phyloP scores from a whole-genome alignment of 35 echinoderm and acorn worm species.

The Eucidaris tribuloides region DNA sequence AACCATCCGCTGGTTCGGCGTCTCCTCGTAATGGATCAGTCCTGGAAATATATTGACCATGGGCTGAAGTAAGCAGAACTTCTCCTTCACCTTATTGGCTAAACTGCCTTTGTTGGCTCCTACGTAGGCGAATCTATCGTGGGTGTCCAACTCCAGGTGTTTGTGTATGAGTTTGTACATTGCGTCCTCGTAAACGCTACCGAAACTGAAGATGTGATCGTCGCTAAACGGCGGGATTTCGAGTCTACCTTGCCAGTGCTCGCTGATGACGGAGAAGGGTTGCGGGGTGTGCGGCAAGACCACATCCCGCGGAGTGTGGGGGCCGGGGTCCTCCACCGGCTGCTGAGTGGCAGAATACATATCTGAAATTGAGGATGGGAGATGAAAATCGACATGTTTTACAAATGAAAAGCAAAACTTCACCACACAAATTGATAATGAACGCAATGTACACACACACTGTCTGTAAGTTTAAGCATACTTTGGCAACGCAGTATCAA shows the following conservation, averaged over 20 bases:
- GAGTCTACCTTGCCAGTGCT: constrained; percentile 80
- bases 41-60: constrained; percentile 97
- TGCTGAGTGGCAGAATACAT: too few relatives aligned
- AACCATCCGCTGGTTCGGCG: constrained; percentile 69
- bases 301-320: constrained; percentile 9
- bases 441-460: too few relatives aligned
- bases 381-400: too few relatives aligned
- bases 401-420: too few relatives aligned
- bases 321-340: not conserved
- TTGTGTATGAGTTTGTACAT: constrained; percentile 92
- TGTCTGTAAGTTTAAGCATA: too few relatives aligned
- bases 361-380: too few relatives aligned
- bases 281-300: constrained; percentile 58
- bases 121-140: constrained; percentile 93
- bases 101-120: constrained; percentile 76
- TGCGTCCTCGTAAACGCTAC: constrained; percentile 73
- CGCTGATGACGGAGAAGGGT: constrained; percentile 87
- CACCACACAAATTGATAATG: too few relatives aligned
- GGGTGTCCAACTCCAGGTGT: constrained; percentile 92
- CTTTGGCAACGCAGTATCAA: too few relatives aligned
- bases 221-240: constrained; percentile 35
- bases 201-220: constrained; percentile 83
- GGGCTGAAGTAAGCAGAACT: constrained; percentile 91
- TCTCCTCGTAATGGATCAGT: constrained; percentile 88
- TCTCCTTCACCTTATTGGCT: constrained; percentile 84